These are phyloP conservation scores for Alcedo quadribrachys DNA, from an alignment of 2,797 vertebrate species.

Conservation along the genomic window DNA sequence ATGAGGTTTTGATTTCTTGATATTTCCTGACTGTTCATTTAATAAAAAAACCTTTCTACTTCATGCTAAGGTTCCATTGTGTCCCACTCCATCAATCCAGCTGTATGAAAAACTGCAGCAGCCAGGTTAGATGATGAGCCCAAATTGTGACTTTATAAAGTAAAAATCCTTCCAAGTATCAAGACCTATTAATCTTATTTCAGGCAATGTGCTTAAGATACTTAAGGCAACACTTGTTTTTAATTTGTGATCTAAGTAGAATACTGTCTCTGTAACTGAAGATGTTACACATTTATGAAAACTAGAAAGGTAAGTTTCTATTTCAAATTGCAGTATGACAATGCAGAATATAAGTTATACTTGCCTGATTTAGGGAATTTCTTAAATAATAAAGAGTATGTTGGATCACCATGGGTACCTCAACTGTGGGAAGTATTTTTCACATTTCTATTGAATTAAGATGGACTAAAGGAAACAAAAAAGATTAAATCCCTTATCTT, in stretches of 20 bases:
- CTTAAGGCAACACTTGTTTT: neutral
- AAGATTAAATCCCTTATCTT: neutral
- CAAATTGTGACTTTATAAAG: neutral
- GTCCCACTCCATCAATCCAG: neutral
- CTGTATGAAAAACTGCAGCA: neutral
- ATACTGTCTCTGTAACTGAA: neutral
- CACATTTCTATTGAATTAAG: neutral
- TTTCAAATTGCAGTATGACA: neutral
- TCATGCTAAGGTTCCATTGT: neutral
- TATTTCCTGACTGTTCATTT: neutral
- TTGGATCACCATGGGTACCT: neutral
- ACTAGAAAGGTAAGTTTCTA: neutral
- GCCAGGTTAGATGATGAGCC: neutral
- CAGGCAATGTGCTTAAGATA: neutral
- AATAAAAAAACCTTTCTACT: neutral
- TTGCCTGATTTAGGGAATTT: neutral
- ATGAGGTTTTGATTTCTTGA: neutral
- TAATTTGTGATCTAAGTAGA: accelerated
- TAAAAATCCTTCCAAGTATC: neutral
- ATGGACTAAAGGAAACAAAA: neutral
- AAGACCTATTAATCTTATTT: neutral
- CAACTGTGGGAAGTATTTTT: neutral
- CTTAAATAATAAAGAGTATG: neutral
- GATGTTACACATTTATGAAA: neutral
- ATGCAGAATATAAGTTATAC: neutral